Conservation (phyloP, 2,113 vertebrate species). For the Progne subis region DNA sequence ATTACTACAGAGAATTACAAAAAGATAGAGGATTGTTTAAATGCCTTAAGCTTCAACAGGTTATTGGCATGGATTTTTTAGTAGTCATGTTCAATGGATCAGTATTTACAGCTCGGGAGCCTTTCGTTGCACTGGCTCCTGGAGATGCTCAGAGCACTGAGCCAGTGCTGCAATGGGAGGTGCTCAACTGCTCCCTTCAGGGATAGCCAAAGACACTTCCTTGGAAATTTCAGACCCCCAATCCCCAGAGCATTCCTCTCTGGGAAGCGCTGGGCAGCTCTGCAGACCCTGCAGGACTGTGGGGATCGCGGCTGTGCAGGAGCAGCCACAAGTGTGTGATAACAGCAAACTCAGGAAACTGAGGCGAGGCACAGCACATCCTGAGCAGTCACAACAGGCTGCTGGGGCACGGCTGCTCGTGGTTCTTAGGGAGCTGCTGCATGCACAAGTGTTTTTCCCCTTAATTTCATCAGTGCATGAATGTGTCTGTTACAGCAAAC, state of each 20-base stretch:
- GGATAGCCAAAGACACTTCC: neutral
- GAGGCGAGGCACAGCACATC: fast-evolving
- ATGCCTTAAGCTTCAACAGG: conserved; percentile 13
- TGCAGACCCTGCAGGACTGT: fast-evolving
- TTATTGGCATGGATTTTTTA: neutral
- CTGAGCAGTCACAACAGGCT: neutral
- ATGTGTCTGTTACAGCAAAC: neutral
- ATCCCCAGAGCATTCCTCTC: neutral
- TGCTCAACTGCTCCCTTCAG: neutral
- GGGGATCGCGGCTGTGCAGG: no score
- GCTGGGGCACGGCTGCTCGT: fast-evolving
- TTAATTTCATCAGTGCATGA: neutral
- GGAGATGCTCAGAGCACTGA: neutral
- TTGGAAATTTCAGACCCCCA: neutral
- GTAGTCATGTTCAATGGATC: neutral
- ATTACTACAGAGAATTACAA: conserved; percentile 33
- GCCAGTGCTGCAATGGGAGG: neutral
- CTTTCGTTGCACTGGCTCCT: neutral
- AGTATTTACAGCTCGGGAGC: neutral
- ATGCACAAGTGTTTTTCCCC: neutral
- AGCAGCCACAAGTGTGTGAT: fast-evolving
- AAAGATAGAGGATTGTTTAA: conserved; percentile 16
- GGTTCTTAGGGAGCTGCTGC: neutral
- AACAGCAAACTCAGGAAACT: neutral
- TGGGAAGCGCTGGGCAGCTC: neutral